Percentiles rank a stretch among this genome's conserved stretches.
These are phyloP conservation scores for Myotis myotis DNA, from an alignment of 2,797 vertebrate genomes.

Conservation along the genomic window DNA sequence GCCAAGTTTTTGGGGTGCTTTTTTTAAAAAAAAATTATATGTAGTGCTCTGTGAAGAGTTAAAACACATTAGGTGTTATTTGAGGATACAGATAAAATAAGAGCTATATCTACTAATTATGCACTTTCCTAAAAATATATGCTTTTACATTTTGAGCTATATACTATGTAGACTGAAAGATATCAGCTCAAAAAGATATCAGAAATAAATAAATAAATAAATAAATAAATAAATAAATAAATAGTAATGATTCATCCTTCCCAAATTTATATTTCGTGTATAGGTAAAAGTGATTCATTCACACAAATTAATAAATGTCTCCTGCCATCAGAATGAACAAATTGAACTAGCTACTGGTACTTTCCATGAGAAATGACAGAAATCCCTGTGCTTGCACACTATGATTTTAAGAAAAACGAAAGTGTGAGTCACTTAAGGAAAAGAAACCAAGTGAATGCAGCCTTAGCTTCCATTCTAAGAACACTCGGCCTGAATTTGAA, in stretches of 20 bases:
- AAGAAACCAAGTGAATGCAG: neutral
- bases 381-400: constrained; percentile 11
- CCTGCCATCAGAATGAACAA: constrained; percentile 60
- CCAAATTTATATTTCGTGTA: neutral
- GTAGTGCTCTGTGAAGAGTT: neutral
- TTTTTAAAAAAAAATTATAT: neutral
- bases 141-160: neutral
- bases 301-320: constrained; percentile 62
- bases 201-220: neutral
- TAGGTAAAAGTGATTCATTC: constrained; percentile 66
- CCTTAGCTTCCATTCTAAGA: neutral
- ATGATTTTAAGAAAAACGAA: constrained; percentile 40
- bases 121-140: neutral
- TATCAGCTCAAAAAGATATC: constrained; percentile 39
- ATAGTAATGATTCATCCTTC: constrained; percentile 31
- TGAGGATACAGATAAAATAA: constrained; percentile 40
- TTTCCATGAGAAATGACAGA: constrained; percentile 59
- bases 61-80: neutral
- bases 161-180: neutral
- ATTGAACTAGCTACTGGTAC: constrained; percentile 55
- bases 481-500: constrained; percentile 25
- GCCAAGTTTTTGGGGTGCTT: neutral
- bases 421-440: neutral
- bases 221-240: neutral
- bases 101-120: neutral